Percentiles rank a stretch among this genome's conserved stretches.
phyloP scores from a whole-genome alignment of 1,140 invertebrate species.

The Papilio polytes region DNA sequence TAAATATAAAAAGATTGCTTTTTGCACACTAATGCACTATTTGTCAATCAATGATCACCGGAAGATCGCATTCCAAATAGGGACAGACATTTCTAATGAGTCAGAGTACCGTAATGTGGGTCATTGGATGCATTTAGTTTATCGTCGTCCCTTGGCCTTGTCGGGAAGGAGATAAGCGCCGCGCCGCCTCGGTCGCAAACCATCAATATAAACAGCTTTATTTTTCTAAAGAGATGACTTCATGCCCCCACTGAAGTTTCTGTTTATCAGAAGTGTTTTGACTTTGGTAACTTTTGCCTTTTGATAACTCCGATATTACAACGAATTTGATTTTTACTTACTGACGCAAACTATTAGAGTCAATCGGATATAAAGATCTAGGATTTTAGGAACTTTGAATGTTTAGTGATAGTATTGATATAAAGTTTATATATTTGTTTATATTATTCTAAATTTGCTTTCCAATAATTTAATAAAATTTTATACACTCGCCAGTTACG shows the following conservation, averaged over 20 bases:
- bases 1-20: constrained; percentile 23
- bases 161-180: constrained; percentile 13
- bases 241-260: background rate
- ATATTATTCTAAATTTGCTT: no score
- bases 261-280: background rate
- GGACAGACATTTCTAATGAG: constrained; percentile 15
- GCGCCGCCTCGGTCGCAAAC: no score
- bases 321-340: no score
- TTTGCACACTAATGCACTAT: constrained; percentile 24
- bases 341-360: no score
- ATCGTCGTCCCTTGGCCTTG: constrained; percentile 13
- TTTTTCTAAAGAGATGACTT: constrained; percentile 23
- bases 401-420: no score
- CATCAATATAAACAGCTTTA: constrained; percentile 13
- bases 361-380: no score
- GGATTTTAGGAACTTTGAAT: no score
- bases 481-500: background rate
- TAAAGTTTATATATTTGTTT: no score
- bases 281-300: background rate
- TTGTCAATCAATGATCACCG: constrained; percentile 33
- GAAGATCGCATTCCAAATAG: constrained; percentile 30
- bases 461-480: no score
- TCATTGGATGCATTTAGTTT: constrained; percentile 23
- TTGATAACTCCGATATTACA: no score
- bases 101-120: constrained; percentile 7